Evolutionary conservation across 2,888 invertebrate genomes (phyloP), one percentile per base, ranked within the genome.

Genomic region (Itoplectis maculator): DNA sequence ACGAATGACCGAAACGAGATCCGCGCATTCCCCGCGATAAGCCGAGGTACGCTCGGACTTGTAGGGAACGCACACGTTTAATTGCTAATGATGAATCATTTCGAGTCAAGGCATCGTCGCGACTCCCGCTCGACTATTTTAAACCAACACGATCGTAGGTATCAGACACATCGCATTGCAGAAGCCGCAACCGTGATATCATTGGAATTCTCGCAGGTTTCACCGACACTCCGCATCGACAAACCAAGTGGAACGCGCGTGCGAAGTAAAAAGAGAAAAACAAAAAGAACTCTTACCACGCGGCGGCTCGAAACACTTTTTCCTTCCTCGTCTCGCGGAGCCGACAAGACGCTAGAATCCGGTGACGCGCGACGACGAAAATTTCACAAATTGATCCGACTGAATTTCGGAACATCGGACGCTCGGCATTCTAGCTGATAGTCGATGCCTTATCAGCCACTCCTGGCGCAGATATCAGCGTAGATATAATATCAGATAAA

Each of bases 361-460:
- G 13, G 23, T 45, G 65, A 23, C 9, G 13, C 23, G 13, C 45
- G 47, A 42, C 29, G 29, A 42, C n/a, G 29, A 45, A 79, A 37
- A 75, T 59, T 59, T 56, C 15, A 65, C 51, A 42, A 77, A 72
- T 59, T 61, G 68, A 35, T 47, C 23, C 49, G 68, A 63, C 13
- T 29, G 69, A 49, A 70, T 79, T 75, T 68, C 49, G 59, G 18
- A 35, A 8, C 40, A 47, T 18, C 47, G 45, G 35, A 13, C 82
- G 77, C 77, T 37, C 77, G 56, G 73, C 56, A 80, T 79, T 77
- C 68, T 69, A 73, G 35, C 29, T 54, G 20, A 29, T 54, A 72
- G 83, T 69, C 83, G 83, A 80, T 83, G 80, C 45, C 77, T 83
- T 83, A 83, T 83, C 83, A 83, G 82, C 47, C 83, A 83, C 83